Percentiles rank a stretch among this genome's conserved stretches.
Conservation (phyloP, 2,888 invertebrate species). For the Cistogaster globosa region DNA sequence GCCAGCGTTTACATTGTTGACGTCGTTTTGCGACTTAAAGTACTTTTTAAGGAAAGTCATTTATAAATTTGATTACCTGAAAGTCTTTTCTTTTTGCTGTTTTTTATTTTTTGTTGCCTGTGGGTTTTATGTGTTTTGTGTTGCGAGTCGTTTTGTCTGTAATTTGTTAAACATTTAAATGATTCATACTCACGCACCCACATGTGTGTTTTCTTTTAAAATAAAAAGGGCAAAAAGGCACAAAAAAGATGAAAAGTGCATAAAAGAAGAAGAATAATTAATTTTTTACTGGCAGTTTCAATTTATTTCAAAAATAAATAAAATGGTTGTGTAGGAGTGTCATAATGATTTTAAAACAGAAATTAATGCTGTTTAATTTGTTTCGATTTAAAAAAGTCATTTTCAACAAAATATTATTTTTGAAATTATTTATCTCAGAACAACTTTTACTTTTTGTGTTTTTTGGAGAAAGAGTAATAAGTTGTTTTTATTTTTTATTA, state of each 20-base stretch:
- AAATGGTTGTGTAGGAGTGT: too few species aligned
- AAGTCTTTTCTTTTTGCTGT: conserved; percentile 33
- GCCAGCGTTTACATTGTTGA: conserved; percentile 38
- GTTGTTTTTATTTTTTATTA: too few species aligned
- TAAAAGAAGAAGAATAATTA: neutral
- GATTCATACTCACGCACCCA: conserved; percentile 56
- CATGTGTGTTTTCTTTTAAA: conserved; percentile 6
- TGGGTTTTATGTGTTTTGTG: conserved; percentile 44
- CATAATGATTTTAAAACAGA: too few species aligned
- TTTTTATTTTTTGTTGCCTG: conserved; percentile 19
- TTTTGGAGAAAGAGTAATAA: too few species aligned
- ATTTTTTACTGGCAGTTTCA: too few species aligned
- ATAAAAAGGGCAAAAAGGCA: neutral
- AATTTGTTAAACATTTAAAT: conserved; percentile 62
- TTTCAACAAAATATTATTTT: too few species aligned
- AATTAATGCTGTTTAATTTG: too few species aligned
- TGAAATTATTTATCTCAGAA: too few species aligned
- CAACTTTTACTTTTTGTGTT: too few species aligned
- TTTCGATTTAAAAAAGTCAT: too few species aligned
- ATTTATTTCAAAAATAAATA: too few species aligned
- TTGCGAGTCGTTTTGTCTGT: conserved; percentile 42
- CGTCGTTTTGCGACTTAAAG: conserved; percentile 45
- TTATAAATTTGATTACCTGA: conserved; percentile 68
- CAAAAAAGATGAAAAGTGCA: neutral
- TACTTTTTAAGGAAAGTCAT: conserved; percentile 68